Base-by-base conservation (phyloP, 2,797 vertebrate species). In the Dermochelys coriacea region DNA sequence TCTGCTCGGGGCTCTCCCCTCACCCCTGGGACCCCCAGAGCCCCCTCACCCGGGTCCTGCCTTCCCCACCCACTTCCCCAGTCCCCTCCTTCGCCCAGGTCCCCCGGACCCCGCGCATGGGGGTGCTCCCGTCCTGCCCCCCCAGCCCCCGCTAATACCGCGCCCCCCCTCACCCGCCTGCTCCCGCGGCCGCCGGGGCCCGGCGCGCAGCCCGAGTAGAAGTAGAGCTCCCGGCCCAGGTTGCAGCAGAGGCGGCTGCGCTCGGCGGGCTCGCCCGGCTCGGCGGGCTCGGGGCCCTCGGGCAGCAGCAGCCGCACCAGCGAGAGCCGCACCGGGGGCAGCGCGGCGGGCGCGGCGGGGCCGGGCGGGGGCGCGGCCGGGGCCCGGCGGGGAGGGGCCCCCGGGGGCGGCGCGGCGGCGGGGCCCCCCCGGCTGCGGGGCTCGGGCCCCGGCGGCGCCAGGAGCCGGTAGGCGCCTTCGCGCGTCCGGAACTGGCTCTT, bases 401-500 rank as follows among this genome's bases (percentile, higher is more conserved):
- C 98, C 97, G 92, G 98, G 97, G 92, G 98, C 94, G 98, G 41
- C 41, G 41, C 41, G 41, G 41, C 41, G 41, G 98, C 97, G 98
- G 97, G 95, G 97, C 97, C 90, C 97, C 97, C 94, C 97, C 98
- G 95, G 98, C 96, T 84, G 97, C 98, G 93, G 97, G 98, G 97
- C 97, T 99, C 98, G n/a, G 99, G 98, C 93, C 98, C 99, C 4
- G 99, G 99, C 94, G 99, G 98, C 80, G 99, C 99, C 85, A 99
- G 98, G 98, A 99, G 98, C 95, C 99, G 99, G 98, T 99, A 99
- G 95, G 99, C 99, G 84, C 99, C 99, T 98, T 99, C 99, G 82
- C 99, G 98, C 96, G 99, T 99, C 94, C 99, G 98, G 98, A 99
- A 99, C 98, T 99, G 99, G 84, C 99, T 99, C 98, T 99, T 99